Evolutionary conservation across 2,113 vertebrate species (phyloP).

Genomic region (Toxotes chatareus): DNA sequence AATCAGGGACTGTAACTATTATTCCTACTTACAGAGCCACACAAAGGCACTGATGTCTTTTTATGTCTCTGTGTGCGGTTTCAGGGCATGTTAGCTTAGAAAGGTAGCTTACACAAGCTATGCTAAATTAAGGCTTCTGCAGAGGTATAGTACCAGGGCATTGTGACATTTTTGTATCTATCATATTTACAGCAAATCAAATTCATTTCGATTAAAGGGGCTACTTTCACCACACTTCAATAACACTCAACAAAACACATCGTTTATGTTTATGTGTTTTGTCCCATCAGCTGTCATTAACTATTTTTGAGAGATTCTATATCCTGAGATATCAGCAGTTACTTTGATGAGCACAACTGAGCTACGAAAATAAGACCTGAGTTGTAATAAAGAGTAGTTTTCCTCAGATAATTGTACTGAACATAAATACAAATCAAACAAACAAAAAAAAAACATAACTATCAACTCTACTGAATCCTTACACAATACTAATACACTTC

Average conservation of each 20-base stretch:
- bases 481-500: no score
- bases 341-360: not conserved
- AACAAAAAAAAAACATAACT: no score
- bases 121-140: not conserved
- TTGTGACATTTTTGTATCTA: no score
- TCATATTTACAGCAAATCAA: not conserved
- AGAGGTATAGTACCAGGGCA: not conserved
- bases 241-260: not conserved
- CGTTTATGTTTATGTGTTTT: not conserved
- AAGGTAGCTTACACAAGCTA: not conserved
- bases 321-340: not conserved
- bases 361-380: not conserved
- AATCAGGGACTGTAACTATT: constrained; percentile 8
- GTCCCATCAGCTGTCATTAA: not conserved
- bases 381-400: not conserved
- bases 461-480: no score
- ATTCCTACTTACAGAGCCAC: not conserved
- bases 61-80: constrained; percentile 9
- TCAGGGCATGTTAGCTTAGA: not conserved
- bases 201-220: not conserved
- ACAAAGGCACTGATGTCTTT: not conserved
- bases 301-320: not conserved
- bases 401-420: not conserved
- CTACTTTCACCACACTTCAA: not conserved
- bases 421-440: no score